Percentiles rank a stretch among this genome's conserved stretches.
These are phyloP conservation scores for Neoaliturus tenellus DNA, from an alignment of 2,888 invertebrate genomes.

Conservation along the genomic window DNA sequence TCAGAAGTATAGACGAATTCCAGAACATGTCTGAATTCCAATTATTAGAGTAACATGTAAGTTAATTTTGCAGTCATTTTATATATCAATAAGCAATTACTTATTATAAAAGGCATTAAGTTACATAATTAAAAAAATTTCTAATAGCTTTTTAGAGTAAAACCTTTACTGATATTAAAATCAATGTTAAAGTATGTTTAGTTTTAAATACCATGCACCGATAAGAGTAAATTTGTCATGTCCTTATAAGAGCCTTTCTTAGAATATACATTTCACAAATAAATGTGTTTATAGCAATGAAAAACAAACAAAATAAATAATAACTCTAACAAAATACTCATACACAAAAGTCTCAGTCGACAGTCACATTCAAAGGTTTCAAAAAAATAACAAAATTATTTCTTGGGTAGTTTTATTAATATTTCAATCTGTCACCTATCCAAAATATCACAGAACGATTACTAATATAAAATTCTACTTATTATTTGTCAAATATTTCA, in stretches of 20 bases:
- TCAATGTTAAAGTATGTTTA: no score
- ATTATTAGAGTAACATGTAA: no score
- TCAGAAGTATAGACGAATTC: no score
- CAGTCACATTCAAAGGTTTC: background rate
- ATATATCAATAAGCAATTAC: no score
- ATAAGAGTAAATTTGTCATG: background rate
- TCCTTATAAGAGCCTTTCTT: background rate
- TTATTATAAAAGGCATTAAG: no score
- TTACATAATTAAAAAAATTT: no score
- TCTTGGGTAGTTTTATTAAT: background rate
- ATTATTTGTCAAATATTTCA: constrained; percentile 1
- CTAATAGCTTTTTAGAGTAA: no score
- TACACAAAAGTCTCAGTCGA: background rate
- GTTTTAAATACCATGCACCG: no score
- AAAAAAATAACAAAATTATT: background rate
- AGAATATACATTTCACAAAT: background rate
- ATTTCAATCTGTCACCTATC: background rate
- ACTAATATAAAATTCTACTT: constrained; percentile 12
- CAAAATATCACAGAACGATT: constrained; percentile 35
- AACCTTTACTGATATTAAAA: no score
- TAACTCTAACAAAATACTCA: background rate
- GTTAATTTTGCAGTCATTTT: no score
- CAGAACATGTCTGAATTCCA: no score
- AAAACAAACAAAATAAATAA: background rate
- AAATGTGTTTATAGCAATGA: no score